Base-by-base conservation (phyloP, 2,797 vertebrate species). In the Channallabes apus region DNA sequence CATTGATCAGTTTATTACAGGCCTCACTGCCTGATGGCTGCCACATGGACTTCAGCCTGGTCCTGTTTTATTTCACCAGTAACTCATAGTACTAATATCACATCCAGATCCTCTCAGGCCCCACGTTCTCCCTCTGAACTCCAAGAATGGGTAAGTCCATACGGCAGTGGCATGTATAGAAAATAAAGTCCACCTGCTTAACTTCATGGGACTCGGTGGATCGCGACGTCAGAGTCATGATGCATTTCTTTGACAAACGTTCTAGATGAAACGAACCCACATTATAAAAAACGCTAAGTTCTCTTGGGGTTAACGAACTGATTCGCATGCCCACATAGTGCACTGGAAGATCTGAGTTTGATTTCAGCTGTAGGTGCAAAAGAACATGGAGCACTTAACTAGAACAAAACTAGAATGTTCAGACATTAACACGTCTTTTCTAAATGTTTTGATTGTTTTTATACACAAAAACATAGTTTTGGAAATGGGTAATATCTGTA, bases 31-130 rank as follows among this genome's bases (percentile, higher is more conserved):
- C 29, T 75, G 75, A 87, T 79, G 73, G 73, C 69, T n/a, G 62
- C 84, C 80, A 85, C 56, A 73, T 87, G 80, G 69, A 73, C 35
- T 73, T 72, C n/a, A 85, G 46, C 68, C 75, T 83, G 27, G 27
- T 32, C 59, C 73, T 87, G 86, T 75, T 85, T 83, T 85, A 87
- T 85, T 82, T 80, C 81, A 80, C 17, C 71, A n/a, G 29, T 79
- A 79, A 79, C 73, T 73, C 72, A 61, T 68, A 18, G 11, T 64
- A 24, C 64, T 82, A 71, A 84, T 80, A 87, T 65, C 78, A 80
- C 22, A 75, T 58, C 78, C 84, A 81, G 79, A 82, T 22, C 17
- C 38, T 24, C 51, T 77, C 71, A 68, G 41, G 15, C 65, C 54
- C 3, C 17, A 12, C 9, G n/a, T 29, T 65, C 17, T 80, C n/a